Percentiles rank a stretch among this genome's conserved stretches.
Conservation (phyloP, 92 coral and sea anemone species). For the Metridium senile region DNA sequence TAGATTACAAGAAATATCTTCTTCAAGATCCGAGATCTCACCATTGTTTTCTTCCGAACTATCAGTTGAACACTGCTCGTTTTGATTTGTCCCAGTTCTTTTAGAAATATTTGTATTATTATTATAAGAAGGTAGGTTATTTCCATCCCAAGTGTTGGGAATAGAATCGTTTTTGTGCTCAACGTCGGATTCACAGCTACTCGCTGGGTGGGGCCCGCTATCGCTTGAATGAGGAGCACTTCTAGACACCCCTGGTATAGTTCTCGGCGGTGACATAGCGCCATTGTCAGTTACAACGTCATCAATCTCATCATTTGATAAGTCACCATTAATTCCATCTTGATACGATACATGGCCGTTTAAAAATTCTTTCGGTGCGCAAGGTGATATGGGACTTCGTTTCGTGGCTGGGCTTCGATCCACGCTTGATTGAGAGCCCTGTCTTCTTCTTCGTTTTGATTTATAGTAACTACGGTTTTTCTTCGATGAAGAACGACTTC, state of each 20-base stretch:
- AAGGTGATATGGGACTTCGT: conserved; percentile 31
- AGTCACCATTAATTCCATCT: neutral
- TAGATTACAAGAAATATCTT: conserved; percentile 47
- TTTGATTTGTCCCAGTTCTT: conserved; percentile 15
- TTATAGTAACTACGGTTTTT: conserved; percentile 59
- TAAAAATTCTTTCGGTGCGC: neutral
- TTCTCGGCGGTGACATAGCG: conserved; percentile 21
- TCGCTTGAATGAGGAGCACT: conserved; percentile 36
- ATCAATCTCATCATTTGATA: neutral
- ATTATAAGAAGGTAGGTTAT: conserved; percentile 19
- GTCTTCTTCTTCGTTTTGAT: conserved; percentile 55
- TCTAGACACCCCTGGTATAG: conserved; percentile 14
- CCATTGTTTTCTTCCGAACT: conserved; percentile 30
- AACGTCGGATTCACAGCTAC: conserved; percentile 62
- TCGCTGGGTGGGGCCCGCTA: conserved; percentile 56
- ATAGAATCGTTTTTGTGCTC: conserved; percentile 18
- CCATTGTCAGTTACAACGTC: neutral
- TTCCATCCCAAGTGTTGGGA: conserved; percentile 24
- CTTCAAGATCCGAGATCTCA: conserved; percentile 70
- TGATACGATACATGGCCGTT: neutral
- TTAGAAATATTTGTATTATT: conserved; percentile 36
- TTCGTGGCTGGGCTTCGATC: conserved; percentile 54
- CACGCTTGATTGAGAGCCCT: conserved; percentile 61
- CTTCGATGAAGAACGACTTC: conserved; percentile 41
- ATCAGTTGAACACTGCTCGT: conserved; percentile 18